Conservation (phyloP, 2,888 invertebrate species). For the Spicauda simplicius region DNA sequence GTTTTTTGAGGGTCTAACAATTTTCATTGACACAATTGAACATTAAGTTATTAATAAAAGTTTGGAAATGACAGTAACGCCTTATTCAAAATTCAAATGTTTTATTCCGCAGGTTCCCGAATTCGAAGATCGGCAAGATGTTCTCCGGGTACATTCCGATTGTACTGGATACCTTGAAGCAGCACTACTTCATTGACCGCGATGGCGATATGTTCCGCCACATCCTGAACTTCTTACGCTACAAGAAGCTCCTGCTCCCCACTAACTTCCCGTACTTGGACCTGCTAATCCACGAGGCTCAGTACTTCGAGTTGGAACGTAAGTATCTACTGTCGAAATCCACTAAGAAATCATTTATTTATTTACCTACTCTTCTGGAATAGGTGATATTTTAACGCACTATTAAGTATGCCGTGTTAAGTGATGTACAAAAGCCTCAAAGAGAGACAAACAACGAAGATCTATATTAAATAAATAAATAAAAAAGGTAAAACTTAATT, state of each 20-base stretch:
- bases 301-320: constrained; percentile 95
- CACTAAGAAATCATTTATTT: too few relatives aligned
- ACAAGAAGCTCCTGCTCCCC: constrained; percentile 94
- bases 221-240: constrained; percentile 97
- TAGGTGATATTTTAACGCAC: too few relatives aligned
- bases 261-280: constrained; percentile 94
- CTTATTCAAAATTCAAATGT: background rate
- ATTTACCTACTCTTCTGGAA: too few relatives aligned
- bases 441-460: too few relatives aligned
- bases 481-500: too few relatives aligned
- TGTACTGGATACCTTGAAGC: constrained; percentile 97
- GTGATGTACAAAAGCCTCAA: too few relatives aligned
- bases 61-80: too few relatives aligned
- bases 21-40: too few relatives aligned
- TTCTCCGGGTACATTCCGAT: constrained; percentile 98
- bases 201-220: constrained; percentile 99
- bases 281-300: constrained; percentile 94
- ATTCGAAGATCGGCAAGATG: constrained; percentile 95
- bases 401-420: too few relatives aligned
- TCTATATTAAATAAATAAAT: too few relatives aligned
- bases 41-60: too few relatives aligned
- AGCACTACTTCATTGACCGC: constrained; percentile 99
- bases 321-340: constrained; percentile 66
- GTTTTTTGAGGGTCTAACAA: too few relatives aligned
- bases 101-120: constrained; percentile 91